These are phyloP conservation scores for Papilio xuthus DNA, from an alignment of 1,140 invertebrate genomes.

Conservation along the genomic window DNA sequence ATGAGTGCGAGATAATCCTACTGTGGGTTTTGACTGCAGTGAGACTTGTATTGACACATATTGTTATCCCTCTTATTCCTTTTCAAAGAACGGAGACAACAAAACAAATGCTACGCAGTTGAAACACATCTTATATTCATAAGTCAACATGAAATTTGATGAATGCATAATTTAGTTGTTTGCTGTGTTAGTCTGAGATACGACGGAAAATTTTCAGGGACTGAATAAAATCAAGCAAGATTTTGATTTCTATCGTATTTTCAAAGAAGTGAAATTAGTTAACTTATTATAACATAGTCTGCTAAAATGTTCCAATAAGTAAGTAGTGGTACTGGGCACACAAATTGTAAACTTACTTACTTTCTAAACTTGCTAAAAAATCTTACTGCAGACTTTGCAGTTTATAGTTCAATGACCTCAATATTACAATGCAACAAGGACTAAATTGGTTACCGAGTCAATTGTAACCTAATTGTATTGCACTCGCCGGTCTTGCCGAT, in stretches of 20 bases:
- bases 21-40: neutral
- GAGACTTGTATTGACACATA: too few relatives aligned
- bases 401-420: neutral
- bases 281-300: too few relatives aligned
- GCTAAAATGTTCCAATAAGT: too few relatives aligned
- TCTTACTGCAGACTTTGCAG: neutral
- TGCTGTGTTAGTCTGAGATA: neutral
- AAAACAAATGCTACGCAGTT: too few relatives aligned
- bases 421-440: neutral
- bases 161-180: neutral
- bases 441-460: neutral
- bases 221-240: too few relatives aligned
- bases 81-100: too few relatives aligned
- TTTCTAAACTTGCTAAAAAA: neutral
- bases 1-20: neutral
- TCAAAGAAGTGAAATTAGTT: too few relatives aligned
- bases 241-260: too few relatives aligned
- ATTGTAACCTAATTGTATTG: slow-evolving; percentile 20
- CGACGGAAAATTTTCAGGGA: too few relatives aligned
- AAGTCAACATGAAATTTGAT: neutral
- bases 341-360: neutral
- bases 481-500: neutral
- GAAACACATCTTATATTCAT: neutral
- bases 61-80: too few relatives aligned
- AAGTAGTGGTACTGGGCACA: too few relatives aligned